Base-by-base conservation (phyloP, 2,113 vertebrate species). In the Hippocampus comes region DNA sequence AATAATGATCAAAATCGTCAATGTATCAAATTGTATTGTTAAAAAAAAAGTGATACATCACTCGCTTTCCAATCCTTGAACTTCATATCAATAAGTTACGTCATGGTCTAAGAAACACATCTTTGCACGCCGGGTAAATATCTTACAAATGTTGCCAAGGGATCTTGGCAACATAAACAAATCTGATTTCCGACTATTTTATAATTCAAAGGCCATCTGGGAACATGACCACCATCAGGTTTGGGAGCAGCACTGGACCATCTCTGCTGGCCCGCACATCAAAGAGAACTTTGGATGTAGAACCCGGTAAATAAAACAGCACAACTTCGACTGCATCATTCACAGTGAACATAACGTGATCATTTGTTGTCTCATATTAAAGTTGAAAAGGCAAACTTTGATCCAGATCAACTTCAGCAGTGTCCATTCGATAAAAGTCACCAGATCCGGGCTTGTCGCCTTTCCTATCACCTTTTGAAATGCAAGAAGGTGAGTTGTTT, bases 391-490 rank as follows among this genome's bases (percentile, higher is more conserved):
- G 81, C 64, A 48, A 69, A 67, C 15, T 27, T 11, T 67, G 93
- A 98, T 82, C 95, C 95, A 1, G 94, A 97, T 4, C 93, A 91
- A 70, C 86, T 98, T 8, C 21, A 95, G 5, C 93, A 93, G 51
- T 99, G 97, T 30, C 97, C 97, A 0, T 94, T 93, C 79, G 93
- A 97, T 34, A 93, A 94, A 34, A 92, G 88, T 51, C 97, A 99
- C 61, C 85, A 75, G 61, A 96, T 99, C 82, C 89, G 96, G 59
- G 90, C 93, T 14, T 91, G 91, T 43, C 91, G 97, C 0, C 95
- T 96, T 74, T 95, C 96, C 0, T 99, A 98, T 79, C 97, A 99
- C 80, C 85, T 98, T 4, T 92, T 98, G 6, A 99, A 98, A 87
- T 99, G 97, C 79, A 92, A 77, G 63, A 95, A 97, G 95, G 96